A percentile compares a stretch with the other conserved stretches of the same genome.
phyloP scores from a whole-genome alignment of 2,888 invertebrate genomes.

The Sphinx pinastri region DNA sequence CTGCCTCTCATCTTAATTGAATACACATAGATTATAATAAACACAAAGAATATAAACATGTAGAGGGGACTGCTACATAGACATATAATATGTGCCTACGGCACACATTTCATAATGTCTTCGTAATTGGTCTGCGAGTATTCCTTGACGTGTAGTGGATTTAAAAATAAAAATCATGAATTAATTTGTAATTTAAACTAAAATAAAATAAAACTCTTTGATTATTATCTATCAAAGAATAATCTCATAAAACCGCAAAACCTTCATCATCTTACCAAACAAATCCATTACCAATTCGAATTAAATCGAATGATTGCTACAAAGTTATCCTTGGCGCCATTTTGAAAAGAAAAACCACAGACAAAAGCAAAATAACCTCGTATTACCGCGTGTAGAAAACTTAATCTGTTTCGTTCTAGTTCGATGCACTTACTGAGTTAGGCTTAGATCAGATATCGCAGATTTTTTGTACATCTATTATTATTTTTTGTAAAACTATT shows the following conservation, averaged over 20 bases:
- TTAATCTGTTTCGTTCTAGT: conserved; percentile 1
- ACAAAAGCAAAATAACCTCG: conserved; percentile 12
- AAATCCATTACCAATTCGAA: conserved; percentile 1
- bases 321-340: conserved; percentile 14
- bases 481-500: too few relatives aligned
- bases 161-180: background rate
- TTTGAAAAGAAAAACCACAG: conserved; percentile 18
- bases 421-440: background rate
- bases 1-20: too few relatives aligned
- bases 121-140: background rate
- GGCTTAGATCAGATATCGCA: background rate
- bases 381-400: background rate
- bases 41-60: too few relatives aligned
- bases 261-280: background rate
- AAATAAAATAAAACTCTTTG: too few relatives aligned
- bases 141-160: background rate
- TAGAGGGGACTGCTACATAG: too few relatives aligned
- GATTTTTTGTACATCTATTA: background rate
- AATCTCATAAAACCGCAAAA: background rate
- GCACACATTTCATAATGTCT: conserved; percentile 2
- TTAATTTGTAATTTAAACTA: background rate
- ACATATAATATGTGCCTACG: too few relatives aligned
- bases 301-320: conserved; percentile 1
- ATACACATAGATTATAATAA: too few relatives aligned
- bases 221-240: too few relatives aligned